Evolutionary conservation across 1,140 invertebrate genomes (phyloP).

Genomic region (Macrosteles quadrilineatus): DNA sequence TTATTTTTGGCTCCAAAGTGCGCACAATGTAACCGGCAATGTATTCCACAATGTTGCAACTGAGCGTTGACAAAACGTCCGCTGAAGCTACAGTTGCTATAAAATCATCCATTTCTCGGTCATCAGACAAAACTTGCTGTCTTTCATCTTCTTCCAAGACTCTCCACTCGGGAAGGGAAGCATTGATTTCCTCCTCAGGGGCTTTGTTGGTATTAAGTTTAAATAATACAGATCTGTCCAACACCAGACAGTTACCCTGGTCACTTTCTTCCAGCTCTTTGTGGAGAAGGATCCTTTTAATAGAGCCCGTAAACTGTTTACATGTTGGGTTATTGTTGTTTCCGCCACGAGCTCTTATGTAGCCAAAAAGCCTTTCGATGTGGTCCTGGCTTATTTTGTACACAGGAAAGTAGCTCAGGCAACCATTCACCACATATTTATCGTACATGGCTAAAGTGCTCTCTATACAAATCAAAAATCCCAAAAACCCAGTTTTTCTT

Average conservation of each 20-base stretch:
- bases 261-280: not conserved
- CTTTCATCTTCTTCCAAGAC: not conserved
- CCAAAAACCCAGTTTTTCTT: slow-evolving; percentile 42
- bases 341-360: slow-evolving; percentile 44
- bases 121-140: not conserved
- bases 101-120: not conserved
- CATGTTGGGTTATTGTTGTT: slow-evolving; percentile 48
- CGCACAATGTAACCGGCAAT: slow-evolving; percentile 10
- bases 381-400: slow-evolving; percentile 51
- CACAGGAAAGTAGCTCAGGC: slow-evolving; percentile 42
- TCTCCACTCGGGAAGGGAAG: slow-evolving; percentile 16
- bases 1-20: not conserved
- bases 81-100: not conserved
- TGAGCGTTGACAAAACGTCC: too few species aligned
- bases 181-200: slow-evolving; percentile 20
- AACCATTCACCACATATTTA: slow-evolving; percentile 22
- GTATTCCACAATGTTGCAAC: not conserved
- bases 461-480: slow-evolving; percentile 37
- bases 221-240: not conserved
- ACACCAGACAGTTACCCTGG: not conserved
- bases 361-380: slow-evolving; percentile 49
- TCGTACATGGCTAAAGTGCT: too few species aligned
- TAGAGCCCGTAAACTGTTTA: slow-evolving; percentile 41
- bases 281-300: too few species aligned
- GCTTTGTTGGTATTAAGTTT: not conserved